Percentiles rank a stretch among this genome's conserved stretches.
Conservation (phyloP, 2,797 vertebrate species). For the Chelon labrosus region DNA sequence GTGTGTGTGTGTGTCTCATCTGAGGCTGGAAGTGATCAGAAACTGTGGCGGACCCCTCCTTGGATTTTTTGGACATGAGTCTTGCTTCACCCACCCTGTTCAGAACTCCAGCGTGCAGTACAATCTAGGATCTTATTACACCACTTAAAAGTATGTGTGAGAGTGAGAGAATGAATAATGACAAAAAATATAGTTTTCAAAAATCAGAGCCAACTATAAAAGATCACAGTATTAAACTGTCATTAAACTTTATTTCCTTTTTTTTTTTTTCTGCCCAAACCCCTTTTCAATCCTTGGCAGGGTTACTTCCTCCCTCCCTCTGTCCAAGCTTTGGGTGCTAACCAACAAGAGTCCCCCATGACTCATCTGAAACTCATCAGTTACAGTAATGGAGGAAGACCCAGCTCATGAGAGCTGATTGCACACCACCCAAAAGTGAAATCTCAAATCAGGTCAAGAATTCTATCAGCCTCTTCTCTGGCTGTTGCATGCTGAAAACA, state of each 20-base stretch:
- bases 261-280: no score
- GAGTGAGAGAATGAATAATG: conserved; percentile 23
- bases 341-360: conserved; percentile 41
- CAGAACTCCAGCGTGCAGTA: conserved; percentile 26
- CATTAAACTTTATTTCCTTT: conserved; percentile 41
- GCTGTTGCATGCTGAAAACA: conserved; percentile 46
- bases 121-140: conserved; percentile 45
- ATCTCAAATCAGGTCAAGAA: conserved; percentile 58
- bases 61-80: conserved; percentile 74
- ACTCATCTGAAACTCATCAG: conserved; percentile 47
- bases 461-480: conserved; percentile 34
- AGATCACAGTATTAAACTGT: conserved; percentile 30
- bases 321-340: conserved; percentile 23
- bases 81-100: conserved; percentile 66
- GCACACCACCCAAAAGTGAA: conserved; percentile 47
- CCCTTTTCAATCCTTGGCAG: conserved; percentile 17
- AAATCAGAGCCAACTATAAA: conserved; percentile 29
- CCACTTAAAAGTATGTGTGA: conserved; percentile 10
- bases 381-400: conserved; percentile 46
- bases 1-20: conserved; percentile 51
- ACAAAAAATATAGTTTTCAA: conserved; percentile 10
- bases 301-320: neutral
- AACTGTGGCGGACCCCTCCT: conserved; percentile 64
- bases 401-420: conserved; percentile 36
- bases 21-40: conserved; percentile 76